phyloP scores from a whole-genome alignment of 1,140 invertebrate genomes.

The Trinorchestia longiramus region DNA sequence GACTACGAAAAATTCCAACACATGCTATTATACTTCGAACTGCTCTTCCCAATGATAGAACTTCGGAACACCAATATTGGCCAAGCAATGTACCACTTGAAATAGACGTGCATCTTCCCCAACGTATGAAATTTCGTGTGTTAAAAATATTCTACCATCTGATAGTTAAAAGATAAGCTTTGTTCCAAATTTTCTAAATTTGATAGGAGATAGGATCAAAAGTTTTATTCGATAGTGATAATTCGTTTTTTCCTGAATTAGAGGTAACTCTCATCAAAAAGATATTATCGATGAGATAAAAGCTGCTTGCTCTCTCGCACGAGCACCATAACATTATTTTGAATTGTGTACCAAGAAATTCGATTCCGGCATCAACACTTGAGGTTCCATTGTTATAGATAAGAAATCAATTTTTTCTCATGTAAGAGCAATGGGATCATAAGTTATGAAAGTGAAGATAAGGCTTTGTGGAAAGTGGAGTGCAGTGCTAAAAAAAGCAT shows the following conservation, averaged over 20 bases:
- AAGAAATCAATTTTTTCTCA: slow-evolving; percentile 2
- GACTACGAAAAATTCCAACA: neutral
- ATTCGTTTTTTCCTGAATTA: neutral
- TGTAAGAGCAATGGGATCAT: neutral
- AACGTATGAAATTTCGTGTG: neutral
- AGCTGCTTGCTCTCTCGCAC: neutral
- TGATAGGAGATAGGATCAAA: neutral
- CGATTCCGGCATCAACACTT: neutral
- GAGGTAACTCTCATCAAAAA: neutral
- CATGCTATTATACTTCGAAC: no score
- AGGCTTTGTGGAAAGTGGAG: neutral
- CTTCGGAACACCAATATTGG: neutral
- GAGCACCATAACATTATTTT: neutral
- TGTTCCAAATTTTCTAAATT: neutral
- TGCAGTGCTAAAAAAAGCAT: neutral
- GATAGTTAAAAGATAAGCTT: neutral
- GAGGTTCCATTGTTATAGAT: neutral
- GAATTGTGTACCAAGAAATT: neutral
- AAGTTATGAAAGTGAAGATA: neutral
- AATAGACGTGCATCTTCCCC: neutral
- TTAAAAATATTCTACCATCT: neutral
- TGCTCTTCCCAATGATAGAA: neutral
- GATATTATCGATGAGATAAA: neutral
- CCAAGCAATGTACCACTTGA: neutral
- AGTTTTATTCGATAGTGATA: neutral